Base-by-base conservation (phyloP, 2,888 invertebrate species). In the Lamellibrachia satsuma region DNA sequence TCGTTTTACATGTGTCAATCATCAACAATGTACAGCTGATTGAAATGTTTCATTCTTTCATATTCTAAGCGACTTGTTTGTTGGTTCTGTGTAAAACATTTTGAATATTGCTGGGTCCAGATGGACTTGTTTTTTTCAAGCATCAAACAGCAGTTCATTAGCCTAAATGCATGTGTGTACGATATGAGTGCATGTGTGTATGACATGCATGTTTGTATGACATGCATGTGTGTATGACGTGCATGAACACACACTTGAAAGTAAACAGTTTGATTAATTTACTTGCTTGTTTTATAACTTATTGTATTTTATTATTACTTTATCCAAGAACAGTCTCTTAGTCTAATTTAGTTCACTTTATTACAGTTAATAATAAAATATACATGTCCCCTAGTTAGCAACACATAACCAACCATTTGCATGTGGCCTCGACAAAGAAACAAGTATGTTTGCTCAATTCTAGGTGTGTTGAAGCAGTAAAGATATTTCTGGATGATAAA, bases 401-500 rank as follows among this genome's bases (percentile, higher is more conserved):
- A 55, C 55, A 55, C 9, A 55, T 55, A 55, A 55, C 55, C 55
- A 9, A 9, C 55, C 55, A 55, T 55, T 7, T 55, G 7, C 8
- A 55, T 55, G 55, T 55, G 7, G 55, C 39, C 39, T 39, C 15
- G 52, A n/a, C 8, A n/a, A n/a, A n/a, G n/a, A 55, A 57, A 15
- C 57, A 92, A 55, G 52, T 39, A 90, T 92, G 51, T 52, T 55
- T n/a, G 22, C 9, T 52, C 90, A 3, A 90, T 52, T 92, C 90
- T 91, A 96, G 96, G 93, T 96, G 96, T 94, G 94, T 95, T 92
- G 95, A 95, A 91, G 95, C 95, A 11, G 96, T 96, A 52, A 94
- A 94, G 57, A 93, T 93, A 1, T 96, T 95, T 93, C 93, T 96
- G 7, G 94, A 95, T 52, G 96, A 96, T 93, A 94, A 94, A 39